These are phyloP conservation scores for Heloderma charlesbogerti DNA, from an alignment of 2,113 vertebrate genomes.

Conservation along the genomic window DNA sequence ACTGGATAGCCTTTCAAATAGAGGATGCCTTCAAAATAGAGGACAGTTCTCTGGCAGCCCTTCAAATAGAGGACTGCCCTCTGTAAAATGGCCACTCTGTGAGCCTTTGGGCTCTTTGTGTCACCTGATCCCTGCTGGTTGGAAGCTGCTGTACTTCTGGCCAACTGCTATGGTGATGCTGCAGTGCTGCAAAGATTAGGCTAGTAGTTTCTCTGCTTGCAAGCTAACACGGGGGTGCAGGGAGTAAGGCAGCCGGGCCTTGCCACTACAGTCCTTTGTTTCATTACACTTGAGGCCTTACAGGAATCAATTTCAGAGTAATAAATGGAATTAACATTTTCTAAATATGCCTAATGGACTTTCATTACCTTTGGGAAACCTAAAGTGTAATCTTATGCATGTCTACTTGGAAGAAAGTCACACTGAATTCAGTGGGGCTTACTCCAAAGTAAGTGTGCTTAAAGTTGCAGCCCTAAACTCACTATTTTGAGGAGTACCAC, in stretches of 20 bases:
- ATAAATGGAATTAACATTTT: background rate
- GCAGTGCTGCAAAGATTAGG: background rate
- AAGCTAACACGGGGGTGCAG: background rate
- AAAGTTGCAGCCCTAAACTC: too few relatives aligned
- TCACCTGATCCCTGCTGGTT: background rate
- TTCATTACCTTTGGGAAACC: background rate
- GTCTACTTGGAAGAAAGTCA: background rate
- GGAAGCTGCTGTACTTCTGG: background rate
- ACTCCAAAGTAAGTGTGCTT: background rate
- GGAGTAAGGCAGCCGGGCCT: background rate
- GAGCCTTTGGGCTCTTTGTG: background rate
- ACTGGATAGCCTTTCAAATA: too few relatives aligned
- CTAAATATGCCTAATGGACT: background rate
- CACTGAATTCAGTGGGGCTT: background rate
- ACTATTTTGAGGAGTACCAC: background rate
- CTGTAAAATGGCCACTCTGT: too few relatives aligned
- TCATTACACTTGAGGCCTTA: background rate
- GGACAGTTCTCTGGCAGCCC: too few relatives aligned
- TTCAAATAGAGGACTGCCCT: too few relatives aligned
- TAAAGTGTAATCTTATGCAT: background rate
- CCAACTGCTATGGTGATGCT: background rate
- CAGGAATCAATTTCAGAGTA: background rate
- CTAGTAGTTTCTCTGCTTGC: background rate
- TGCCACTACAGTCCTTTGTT: background rate
- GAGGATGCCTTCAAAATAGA: too few relatives aligned